Base-by-base conservation (phyloP, 2,888 invertebrate genomes). In the Limenitis arthemis region DNA sequence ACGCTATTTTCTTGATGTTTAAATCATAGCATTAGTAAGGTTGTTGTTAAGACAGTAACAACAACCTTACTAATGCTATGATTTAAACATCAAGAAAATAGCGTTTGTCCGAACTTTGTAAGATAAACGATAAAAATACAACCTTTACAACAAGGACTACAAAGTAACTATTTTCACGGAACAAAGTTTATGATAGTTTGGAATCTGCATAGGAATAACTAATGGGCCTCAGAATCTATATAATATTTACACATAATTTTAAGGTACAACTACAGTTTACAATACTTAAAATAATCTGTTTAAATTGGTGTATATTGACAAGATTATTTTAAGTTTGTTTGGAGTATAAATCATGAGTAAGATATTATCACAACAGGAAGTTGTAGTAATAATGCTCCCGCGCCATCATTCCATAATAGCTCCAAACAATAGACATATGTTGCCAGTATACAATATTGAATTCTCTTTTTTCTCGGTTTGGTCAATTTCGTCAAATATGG, bases 91-190 rank as follows among this genome's bases (percentile, higher is more conserved):
- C 30, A 43, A 36, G 34, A 37, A 49, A 47, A 47, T 49, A 41
- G 51, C 47, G 54, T 57, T 56, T 54, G 49, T 54, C 49, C 47
- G 52, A 54, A 54, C 44, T 54, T 56, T 36, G 12, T 44, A 52
- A 49, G 48, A 49, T 54, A 56, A 54, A 56, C 44, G 54, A 51
- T 49, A 49, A 54, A 56, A 56, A 49, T 47, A 47, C 44, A 51
- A 44, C 51, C 56, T 49, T 54, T 49, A 42, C 42, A 49, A 49
- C 56, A 56, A 56, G 51, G 53, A 56, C 53, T 53, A 49, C 53
- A 50, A 57, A 52, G 52, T 57, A 54, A 57, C 54, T 57, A 50
- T 56, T 56, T 54, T 39, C 49, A 54, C 38, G 47, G 40, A 51
- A 54, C 47, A 20, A 20, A 20, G 20, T 20, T 20, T 20, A 20